Evolutionary conservation across 2,797 vertebrate genomes (phyloP).

Genomic region (Liasis olivaceus): DNA sequence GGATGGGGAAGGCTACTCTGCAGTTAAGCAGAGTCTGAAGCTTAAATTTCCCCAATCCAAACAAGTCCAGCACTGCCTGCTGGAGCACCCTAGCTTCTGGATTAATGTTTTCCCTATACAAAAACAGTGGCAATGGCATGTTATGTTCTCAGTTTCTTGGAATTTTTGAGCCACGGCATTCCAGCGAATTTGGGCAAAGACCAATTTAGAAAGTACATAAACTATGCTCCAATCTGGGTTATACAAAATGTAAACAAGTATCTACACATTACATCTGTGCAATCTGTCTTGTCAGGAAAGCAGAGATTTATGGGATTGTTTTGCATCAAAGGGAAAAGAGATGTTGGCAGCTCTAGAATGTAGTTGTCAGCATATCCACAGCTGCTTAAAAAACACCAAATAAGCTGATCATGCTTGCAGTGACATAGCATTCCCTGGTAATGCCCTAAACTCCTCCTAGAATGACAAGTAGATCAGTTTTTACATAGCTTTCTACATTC

Average conservation of each 20-base stretch:
- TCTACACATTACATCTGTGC: constrained; percentile 33
- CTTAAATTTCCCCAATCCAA: background rate
- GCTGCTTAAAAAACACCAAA: constrained; percentile 1
- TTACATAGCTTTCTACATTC: background rate
- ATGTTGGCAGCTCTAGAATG: background rate
- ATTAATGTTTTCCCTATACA: background rate
- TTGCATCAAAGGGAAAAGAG: constrained; percentile 39
- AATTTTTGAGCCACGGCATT: background rate
- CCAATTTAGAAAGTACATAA: background rate
- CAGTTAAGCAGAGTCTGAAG: background rate
- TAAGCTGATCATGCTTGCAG: background rate
- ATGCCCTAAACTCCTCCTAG: background rate
- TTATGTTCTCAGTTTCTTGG: background rate
- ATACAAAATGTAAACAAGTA: constrained; percentile 7
- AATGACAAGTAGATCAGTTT: constrained; percentile 41
- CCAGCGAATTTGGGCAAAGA: background rate
- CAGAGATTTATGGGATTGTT: constrained; percentile 29
- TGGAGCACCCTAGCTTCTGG: background rate
- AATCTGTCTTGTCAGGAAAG: constrained; percentile 33
- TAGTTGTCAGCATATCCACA: background rate
- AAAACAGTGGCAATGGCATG: background rate
- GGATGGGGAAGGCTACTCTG: background rate
- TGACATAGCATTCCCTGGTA: background rate
- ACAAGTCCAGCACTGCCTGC: background rate
- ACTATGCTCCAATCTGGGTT: background rate